Conservation (phyloP, 2,888 invertebrate genomes). For the Thymelicus acteon region DNA sequence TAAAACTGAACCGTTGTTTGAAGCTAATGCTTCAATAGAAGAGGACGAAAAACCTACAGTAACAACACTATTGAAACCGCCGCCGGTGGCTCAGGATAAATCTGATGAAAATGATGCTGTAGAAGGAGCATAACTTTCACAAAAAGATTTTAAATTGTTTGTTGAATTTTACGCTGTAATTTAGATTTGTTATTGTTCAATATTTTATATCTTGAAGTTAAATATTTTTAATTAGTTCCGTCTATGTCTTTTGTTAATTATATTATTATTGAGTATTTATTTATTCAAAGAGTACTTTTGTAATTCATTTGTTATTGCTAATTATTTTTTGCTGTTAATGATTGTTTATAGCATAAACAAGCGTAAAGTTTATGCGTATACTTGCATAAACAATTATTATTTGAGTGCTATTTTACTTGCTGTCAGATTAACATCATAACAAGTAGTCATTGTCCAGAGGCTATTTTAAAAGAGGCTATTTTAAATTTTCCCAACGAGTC, state of each 20-base stretch:
- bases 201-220: background rate
- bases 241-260: background rate
- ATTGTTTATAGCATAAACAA: too few relatives aligned
- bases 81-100: constrained; percentile 61
- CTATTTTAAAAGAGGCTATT: background rate
- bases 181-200: background rate
- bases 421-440: too few relatives aligned
- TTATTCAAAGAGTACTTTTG: too few relatives aligned
- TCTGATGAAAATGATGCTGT: constrained; percentile 49
- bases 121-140: constrained; percentile 28
- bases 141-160: background rate
- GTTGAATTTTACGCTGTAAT: background rate
- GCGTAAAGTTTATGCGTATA: background rate
- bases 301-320: background rate
- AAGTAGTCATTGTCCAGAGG: background rate
- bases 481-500: constrained; percentile 2
- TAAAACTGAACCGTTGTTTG: constrained; percentile 70
- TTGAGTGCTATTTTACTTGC: background rate
- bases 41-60: constrained; percentile 55
- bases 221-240: background rate
- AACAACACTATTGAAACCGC: constrained; percentile 61
- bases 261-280: too few relatives aligned
- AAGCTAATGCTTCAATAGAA: constrained; percentile 51
- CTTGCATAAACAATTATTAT: background rate
- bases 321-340: background rate